Evolutionary conservation across 2,888 invertebrate species (phyloP), one percentile per base, ranked within the genome.

Genomic region (Pyrgus malvae): DNA sequence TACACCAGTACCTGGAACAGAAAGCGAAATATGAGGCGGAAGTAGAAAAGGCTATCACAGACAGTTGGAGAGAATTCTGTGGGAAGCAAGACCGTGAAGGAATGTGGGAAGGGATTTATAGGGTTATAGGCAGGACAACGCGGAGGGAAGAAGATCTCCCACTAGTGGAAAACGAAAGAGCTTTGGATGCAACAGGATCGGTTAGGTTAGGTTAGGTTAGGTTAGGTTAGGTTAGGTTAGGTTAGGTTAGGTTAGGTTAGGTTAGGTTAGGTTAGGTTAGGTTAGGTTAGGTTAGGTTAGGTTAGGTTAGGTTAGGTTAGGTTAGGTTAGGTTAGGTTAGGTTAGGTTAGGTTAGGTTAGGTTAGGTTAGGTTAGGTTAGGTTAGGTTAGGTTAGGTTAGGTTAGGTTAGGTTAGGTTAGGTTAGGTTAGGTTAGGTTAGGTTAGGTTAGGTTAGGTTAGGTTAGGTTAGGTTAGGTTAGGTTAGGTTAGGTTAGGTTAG

Each of bases 191-290:
- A n/a, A n/a, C n/a, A n/a, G n/a, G 23, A 6, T 16, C 14, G 54
- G 31, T 35, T 40, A 37, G 48, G 48, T 40, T 42, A 35, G 38
- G 25, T 48, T 38, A 38, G 38, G 48, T 48, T 48, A 48, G 48
- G 48, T 48, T 48, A 48, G 48, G 37, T 48, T 33, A 33, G 33
- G 46, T 46, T 46, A 46, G 46, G 46, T 46, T 46, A 46, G 46
- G 33, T 46, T 21, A 21, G 33, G 33, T 35, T 21, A 33, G 33
- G 21, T 21, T 35, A 33, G 21, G 9, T 40, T 21, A 21, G 21
- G 29, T 27, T 29, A 27, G 44, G 27, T 29, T 29, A 29, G 44
- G 27, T 44, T 21, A 21, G 21, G 29, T 27, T 29, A 27, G 44
- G 27, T 29, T 29, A 29, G 44, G 27, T 44, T 1, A 21, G 23